Base-by-base conservation (phyloP, 2,888 invertebrate species). In the Caradrina clavipalpis region DNA sequence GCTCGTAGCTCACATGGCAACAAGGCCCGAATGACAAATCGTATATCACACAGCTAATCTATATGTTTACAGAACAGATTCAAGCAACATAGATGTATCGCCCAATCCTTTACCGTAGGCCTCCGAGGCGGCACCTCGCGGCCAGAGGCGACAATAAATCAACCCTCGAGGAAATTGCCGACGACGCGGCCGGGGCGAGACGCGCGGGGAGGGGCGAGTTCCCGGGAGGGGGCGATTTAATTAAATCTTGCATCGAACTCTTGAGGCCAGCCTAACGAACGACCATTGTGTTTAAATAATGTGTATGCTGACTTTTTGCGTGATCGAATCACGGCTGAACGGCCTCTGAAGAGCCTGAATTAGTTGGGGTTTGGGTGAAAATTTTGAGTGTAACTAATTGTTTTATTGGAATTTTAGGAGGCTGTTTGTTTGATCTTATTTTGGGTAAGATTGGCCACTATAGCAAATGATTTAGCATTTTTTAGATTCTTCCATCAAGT, bases 171-270 rank as follows among this genome's bases (percentile, higher is more conserved):
- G 95, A 95, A 95, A 95, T 95, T 93, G 95, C 92, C 92, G 94
- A 90, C 92, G 92, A 91, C 91, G 92, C 86, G 69, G 70, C 74
- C 72, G 78, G 80, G 82, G 79, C 76, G 83, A 75, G 82, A 83
- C 70, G 71, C 57, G 72, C 72, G 81, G 74, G 77, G 73, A 75
- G 66, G 73, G 76, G 54, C 47, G 56, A 69, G 82, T 87, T 84
- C 82, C 84, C 73, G 80, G 78, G 80, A 81, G 84, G 85, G 89
- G 94, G 93, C 93, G 94, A 96, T 96, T 96, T 96, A 96, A 96
- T 96, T 96, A 96, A 96, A 96, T 96, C 96, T 96, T 96, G 95
- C 96, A 96, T 96, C 96, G 96, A 96, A 96, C 95, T 96, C 94
- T 95, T 94, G 95, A 95, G 95, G 95, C 94, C 91, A 84, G 89